Base-by-base conservation (phyloP, 2,113 vertebrate species). In the Castor canadensis region DNA sequence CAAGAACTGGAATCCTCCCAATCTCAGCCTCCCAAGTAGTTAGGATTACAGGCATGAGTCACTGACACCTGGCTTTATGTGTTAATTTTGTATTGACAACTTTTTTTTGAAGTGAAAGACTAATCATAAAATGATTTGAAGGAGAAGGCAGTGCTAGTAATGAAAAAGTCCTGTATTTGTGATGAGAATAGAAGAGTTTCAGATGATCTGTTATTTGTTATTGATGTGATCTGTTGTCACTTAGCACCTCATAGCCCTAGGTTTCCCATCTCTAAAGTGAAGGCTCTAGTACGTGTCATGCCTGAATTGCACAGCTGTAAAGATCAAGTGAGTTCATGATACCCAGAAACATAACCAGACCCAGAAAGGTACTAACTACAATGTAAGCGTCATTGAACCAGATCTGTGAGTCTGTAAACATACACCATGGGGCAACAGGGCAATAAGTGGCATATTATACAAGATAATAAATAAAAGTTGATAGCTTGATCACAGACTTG, bases 11-110 rank as follows among this genome's bases (percentile, higher is more conserved):
- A n/a, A n/a, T n/a, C n/a, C n/a, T n/a, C n/a, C n/a, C n/a, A n/a
- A n/a, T n/a, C n/a, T n/a, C n/a, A n/a, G n/a, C n/a, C n/a, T n/a
- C n/a, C n/a, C n/a, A n/a, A n/a, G n/a, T n/a, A n/a, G n/a, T n/a
- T n/a, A n/a, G n/a, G n/a, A n/a, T n/a, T n/a, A n/a, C n/a, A n/a
- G n/a, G n/a, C n/a, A n/a, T n/a, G n/a, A n/a, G n/a, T n/a, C n/a
- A n/a, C n/a, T n/a, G n/a, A n/a, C n/a, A n/a, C n/a, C n/a, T n/a
- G n/a, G n/a, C n/a, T n/a, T n/a, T n/a, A n/a, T n/a, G n/a, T n/a
- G n/a, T 81, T 95, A 54, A 76, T 67, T 90, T 69, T 89, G 30
- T 49, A 81, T 52, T 89, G n/a, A 17, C 43, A 95, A 49, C 15
- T 38, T 58, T 49, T 82, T 71, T 64, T 81, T 81, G 1, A 73